A percentile compares a stretch with the other conserved stretches of the same genome.
These are phyloP conservation scores for Cyanocitta stelleri DNA, from an alignment of 2,113 vertebrate genomes.

Conservation along the genomic window DNA sequence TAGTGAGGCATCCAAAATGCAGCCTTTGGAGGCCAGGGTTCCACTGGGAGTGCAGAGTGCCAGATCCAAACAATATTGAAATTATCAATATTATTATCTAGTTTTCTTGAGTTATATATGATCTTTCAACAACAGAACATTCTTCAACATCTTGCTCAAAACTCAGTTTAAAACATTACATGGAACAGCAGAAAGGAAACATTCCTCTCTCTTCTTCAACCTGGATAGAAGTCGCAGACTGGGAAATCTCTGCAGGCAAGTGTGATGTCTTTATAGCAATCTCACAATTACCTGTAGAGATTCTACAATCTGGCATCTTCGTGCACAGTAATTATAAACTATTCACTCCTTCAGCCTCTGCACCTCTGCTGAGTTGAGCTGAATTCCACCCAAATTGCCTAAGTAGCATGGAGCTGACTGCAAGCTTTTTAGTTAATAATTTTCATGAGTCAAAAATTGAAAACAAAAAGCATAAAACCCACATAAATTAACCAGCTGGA, in stretches of 20 bases:
- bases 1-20: not conserved
- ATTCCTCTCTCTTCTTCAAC: not conserved
- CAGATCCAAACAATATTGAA: not conserved
- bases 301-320: slow-evolving; percentile 81
- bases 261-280: slow-evolving; percentile 83
- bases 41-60: not conserved
- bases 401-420: not conserved
- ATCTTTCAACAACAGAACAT: not conserved
- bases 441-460: not conserved
- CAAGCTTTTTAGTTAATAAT: not conserved
- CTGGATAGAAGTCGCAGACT: slow-evolving; percentile 75
- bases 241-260: slow-evolving; percentile 98
- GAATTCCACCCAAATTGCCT: slow-evolving; percentile 11
- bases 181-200: not conserved
- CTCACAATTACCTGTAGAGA: slow-evolving; percentile 94
- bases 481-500: not conserved
- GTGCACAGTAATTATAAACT: not conserved
- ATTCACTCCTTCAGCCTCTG: not conserved
- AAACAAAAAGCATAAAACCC: not conserved
- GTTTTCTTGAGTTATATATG: not conserved
- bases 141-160: not conserved
- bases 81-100: not conserved
- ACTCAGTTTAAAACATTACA: not conserved
- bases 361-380: slow-evolving; percentile 29
- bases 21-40: not conserved